Percentiles rank a stretch among this genome's conserved stretches.
Conservation (phyloP, 2,797 vertebrate species). For the Hyperoplus lanceolatus region DNA sequence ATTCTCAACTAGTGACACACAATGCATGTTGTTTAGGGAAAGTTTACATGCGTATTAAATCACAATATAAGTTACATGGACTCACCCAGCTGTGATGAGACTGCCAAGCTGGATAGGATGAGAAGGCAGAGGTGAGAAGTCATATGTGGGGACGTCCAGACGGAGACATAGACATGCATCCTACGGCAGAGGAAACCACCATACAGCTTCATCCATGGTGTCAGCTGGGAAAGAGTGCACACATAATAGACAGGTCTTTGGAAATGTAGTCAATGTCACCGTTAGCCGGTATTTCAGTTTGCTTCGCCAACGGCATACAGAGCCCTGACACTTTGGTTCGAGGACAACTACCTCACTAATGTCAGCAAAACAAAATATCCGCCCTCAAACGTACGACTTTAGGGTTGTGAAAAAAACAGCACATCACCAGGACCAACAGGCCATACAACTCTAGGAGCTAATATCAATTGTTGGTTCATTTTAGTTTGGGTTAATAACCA, state of each 20-base stretch:
- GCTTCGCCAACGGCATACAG: too few relatives aligned
- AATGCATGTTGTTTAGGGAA: neutral
- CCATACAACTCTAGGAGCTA: too few relatives aligned
- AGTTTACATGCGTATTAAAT: neutral
- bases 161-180: conserved; percentile 57
- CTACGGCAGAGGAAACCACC: conserved; percentile 67
- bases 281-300: neutral
- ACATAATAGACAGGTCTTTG: conserved; percentile 4
- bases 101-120: conserved; percentile 71
- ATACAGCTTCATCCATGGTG: conserved; percentile 75
- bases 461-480: too few relatives aligned
- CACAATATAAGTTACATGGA: neutral
- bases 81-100: conserved; percentile 76
- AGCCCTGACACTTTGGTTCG: too few relatives aligned
- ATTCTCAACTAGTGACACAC: neutral
- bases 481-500: neutral
- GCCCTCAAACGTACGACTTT: too few relatives aligned
- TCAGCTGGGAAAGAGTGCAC: conserved; percentile 29
- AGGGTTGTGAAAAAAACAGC: too few relatives aligned
- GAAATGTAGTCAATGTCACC: neutral
- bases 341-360: too few relatives aligned
- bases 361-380: too few relatives aligned
- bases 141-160: conserved; percentile 73
- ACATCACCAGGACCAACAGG: too few relatives aligned
- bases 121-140: conserved; percentile 69